Conservation (phyloP, 1,140 invertebrate species). For the Dreissena rostriformis region DNA sequence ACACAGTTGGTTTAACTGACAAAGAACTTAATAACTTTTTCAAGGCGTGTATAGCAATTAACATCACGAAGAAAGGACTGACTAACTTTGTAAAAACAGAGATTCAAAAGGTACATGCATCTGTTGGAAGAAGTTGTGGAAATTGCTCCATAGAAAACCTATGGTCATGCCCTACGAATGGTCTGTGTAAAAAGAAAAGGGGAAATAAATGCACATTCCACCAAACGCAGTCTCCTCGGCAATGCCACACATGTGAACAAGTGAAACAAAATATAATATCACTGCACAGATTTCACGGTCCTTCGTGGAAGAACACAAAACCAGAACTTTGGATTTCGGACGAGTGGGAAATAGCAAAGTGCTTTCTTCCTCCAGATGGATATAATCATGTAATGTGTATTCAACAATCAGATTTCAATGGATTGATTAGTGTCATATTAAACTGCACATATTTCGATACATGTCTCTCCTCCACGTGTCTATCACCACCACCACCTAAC, state of each 20-base stretch:
- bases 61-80: background rate
- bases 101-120: background rate
- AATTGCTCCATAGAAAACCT: background rate
- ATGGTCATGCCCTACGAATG: background rate
- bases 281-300: background rate
- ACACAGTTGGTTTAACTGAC: no score
- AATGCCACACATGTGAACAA: background rate
- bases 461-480: background rate
- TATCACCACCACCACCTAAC: no score
- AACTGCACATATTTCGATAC: background rate
- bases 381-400: background rate
- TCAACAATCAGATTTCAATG: background rate
- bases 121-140: background rate
- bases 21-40: background rate
- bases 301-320: slow-evolving; percentile 4
- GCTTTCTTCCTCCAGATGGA: background rate
- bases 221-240: background rate
- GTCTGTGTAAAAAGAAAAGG: background rate
- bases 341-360: background rate
- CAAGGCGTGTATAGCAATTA: background rate
- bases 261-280: background rate
- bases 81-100: background rate
- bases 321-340: background rate
- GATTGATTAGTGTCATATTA: background rate
- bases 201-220: background rate